Evolutionary conservation across 2,113 vertebrate genomes (phyloP), one percentile per base, ranked within the genome.

Genomic region (Tympanuchus pallidicinctus): DNA sequence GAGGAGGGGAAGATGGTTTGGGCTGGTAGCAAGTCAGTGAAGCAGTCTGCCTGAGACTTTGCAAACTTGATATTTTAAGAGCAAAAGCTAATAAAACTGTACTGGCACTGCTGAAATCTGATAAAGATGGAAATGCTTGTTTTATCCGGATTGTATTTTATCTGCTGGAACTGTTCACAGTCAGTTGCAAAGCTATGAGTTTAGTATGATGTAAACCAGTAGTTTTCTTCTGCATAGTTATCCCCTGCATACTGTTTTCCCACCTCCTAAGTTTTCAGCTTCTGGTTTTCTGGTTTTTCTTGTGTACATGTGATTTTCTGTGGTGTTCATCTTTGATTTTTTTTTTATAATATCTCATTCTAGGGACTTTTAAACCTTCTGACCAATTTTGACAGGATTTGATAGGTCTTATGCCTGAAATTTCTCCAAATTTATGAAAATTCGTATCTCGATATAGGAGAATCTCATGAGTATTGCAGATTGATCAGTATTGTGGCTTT

Each of bases 231-330:
- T 54, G 27, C 6, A 9, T 30, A 54, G 7, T 30, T 30, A 57
- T 27, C 7, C 48, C 9, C 5, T 74, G 11, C 27, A 8, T 8
- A 6, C 13, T 0, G 0, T n/a, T 76, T 79, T 36, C 22, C 12
- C 5, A 2, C 3, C 1, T 0, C 0, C 30, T 21, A 38, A 13
- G 6, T 77, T 91, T 87, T 71, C 34, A 78, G 47, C 38, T 45
- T 4, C 8, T 34, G 2, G 11, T 81, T 86, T 83, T 61, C 22
- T 20, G 9, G 0, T 86, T 86, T 73, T 77, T 8, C 22, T 3
- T 52, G 17, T 10, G 9, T 11, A 47, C 65, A 13, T 0, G 30
- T 30, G 42, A 30, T 71, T 81, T 70, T 43, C 10, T 59, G 36
- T 32, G 21, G 4, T 70, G 19, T 70, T 12, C 5, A 14, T 83